Percentiles rank a stretch among this genome's conserved stretches.
Conservation (phyloP, 2,797 vertebrate species). For the Champsocephalus esox region DNA sequence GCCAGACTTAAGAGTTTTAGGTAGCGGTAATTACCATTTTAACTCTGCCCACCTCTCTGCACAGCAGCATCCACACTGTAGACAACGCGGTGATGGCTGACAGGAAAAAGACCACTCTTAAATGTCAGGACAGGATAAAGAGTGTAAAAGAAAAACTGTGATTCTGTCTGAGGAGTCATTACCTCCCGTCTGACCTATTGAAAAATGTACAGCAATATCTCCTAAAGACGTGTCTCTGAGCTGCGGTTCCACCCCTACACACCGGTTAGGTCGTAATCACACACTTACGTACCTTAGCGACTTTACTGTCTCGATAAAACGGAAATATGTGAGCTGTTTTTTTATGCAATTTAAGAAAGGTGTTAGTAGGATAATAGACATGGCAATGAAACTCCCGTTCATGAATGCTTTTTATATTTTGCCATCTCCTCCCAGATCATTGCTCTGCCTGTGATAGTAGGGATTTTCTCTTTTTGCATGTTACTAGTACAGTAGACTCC, state of each 20-base stretch:
- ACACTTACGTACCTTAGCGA: conserved; percentile 61
- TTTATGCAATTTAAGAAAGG: conserved; percentile 56
- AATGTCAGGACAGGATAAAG: conserved; percentile 72
- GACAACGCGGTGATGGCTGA: conserved; percentile 28
- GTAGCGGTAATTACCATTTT: conserved; percentile 70
- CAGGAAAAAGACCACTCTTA: conserved; percentile 49
- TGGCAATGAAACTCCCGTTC: conserved; percentile 42
- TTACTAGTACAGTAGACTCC: conserved; percentile 38
- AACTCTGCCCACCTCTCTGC: conserved; percentile 50
- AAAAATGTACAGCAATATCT: conserved; percentile 64
- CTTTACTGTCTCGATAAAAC: conserved; percentile 71
- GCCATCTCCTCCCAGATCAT: conserved; percentile 50
- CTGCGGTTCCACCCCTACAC: conserved; percentile 35
- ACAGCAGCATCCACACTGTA: conserved; percentile 28
- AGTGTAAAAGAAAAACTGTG: conserved; percentile 57
- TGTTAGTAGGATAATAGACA: conserved; percentile 48
- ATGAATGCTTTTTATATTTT: conserved; percentile 52
- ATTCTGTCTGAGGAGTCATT: conserved; percentile 67
- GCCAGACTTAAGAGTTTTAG: conserved; percentile 40
- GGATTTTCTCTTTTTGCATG: conserved; percentile 11
- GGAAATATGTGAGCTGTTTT: conserved; percentile 54
- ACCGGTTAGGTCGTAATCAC: conserved; percentile 61
- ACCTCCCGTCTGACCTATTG: conserved; percentile 68
- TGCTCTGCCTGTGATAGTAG: conserved; percentile 55
- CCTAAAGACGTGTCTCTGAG: conserved; percentile 53